phyloP scores from a whole-genome alignment of 2,888 invertebrate genomes.

The Eulithis testata region DNA sequence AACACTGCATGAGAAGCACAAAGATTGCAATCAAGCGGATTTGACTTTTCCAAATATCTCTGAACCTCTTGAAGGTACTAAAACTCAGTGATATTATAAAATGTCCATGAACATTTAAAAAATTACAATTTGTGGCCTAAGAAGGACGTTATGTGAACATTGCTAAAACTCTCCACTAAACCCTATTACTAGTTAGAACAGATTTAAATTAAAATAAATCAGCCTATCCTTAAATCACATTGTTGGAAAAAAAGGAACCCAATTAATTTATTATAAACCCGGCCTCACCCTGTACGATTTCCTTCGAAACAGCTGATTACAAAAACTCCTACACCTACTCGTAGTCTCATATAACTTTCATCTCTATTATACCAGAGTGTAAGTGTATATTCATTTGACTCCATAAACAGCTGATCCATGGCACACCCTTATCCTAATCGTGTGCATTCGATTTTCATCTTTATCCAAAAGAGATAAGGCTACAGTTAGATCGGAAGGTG shows the following conservation, averaged over 20 bases:
- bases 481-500: background rate
- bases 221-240: conserved; percentile 11
- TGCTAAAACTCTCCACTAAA: no score
- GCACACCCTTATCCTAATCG: conserved; percentile 12
- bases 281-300: conserved; percentile 33
- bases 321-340: conserved; percentile 22
- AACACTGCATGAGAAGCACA: background rate
- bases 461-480: background rate
- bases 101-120: no score
- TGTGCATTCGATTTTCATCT: background rate
- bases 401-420: conserved; percentile 24
- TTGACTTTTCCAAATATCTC: no score
- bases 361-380: background rate
- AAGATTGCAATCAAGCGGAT: no score
- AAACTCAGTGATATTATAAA: no score
- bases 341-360: background rate
- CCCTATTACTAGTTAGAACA: background rate
- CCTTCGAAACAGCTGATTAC: conserved; percentile 41
- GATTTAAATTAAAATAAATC: conserved; percentile 15
- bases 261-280: conserved; percentile 39
- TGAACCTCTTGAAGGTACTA: no score
- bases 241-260: conserved; percentile 34
- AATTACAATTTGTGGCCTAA: no score
- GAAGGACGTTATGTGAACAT: no score
- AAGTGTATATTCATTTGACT: conserved; percentile 11